Base-by-base conservation (phyloP, 2,113 vertebrate species). In the Stictonetta naevosa region DNA sequence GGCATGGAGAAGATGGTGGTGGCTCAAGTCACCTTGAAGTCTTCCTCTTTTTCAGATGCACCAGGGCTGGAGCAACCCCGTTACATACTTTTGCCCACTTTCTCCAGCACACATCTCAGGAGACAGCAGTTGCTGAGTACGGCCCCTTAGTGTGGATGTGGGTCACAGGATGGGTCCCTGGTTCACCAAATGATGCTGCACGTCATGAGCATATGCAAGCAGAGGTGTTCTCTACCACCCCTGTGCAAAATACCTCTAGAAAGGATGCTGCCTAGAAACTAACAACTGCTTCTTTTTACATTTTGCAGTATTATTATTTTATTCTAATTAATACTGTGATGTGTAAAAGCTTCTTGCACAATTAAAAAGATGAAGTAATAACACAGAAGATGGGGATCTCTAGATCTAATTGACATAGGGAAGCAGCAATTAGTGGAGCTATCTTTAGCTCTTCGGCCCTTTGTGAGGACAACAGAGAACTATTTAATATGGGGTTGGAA, bases 371-470 rank as follows among this genome's bases (percentile, higher is more conserved):
- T 78, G 62, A 91, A 88, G 83, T 69, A 91, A 87, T 89, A 86
- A 85, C 50, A 36, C 0, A 73, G 86, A 89, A 82, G 44, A 55
- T 62, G 71, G 77, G 81, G 92, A 78, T 92, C 66, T 92, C 77
- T 46, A 38, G 86, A 86, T 72, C 77, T 85, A 59, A 92, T 91
- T 69, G 83, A 94, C 86, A 87, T 89, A 91, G 67, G 44, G 77
- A 95, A 89, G 67, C 19, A 91, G 95, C 88, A 97, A 91, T 96
- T 89, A 96, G 88, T 36, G 53, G 58, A 92, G 59, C 92, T 94
- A 91, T 95, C 95, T 94, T 96, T 93, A 95, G 83, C 46, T 95
- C 88, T 93, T 94, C 91, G 83, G 91, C 81, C 83, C 93, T 95
- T 94, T 77, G 83, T 86, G 94, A 96, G 83, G 91, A 94, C 91